These are phyloP conservation scores for Caenorhabditis sulstoni DNA, from an alignment of 2,888 invertebrate species.

Conservation along the genomic window DNA sequence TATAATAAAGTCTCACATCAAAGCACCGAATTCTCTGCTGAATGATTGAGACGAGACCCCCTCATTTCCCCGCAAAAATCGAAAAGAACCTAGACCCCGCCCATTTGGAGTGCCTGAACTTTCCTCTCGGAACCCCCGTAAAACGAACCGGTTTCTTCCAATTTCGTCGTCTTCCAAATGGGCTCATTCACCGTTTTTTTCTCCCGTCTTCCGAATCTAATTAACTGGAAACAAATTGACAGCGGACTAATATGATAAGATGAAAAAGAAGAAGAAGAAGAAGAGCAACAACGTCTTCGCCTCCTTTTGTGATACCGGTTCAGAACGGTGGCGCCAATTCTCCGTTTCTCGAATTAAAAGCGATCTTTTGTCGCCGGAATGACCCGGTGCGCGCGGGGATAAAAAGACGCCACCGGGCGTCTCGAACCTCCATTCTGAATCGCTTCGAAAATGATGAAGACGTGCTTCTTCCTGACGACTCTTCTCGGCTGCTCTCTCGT, in stretches of 20 bases:
- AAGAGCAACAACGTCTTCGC: not conserved
- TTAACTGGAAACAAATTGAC: constrained; percentile 34
- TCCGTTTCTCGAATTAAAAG: constrained; percentile 14
- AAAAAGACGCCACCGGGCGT: not conserved
- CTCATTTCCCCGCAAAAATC: no score
- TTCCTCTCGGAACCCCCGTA: not conserved
- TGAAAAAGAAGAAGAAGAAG: constrained; percentile 17
- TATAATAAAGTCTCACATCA: no score
- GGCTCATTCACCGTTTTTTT: constrained; percentile 13
- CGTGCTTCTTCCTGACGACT: constrained; percentile 6
- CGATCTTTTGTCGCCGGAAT: constrained; percentile 51
- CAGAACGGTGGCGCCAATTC: constrained; percentile 45
- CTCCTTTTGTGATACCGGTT: constrained; percentile 32
- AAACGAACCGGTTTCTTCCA: constrained; percentile 30
- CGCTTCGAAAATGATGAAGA: constrained; percentile 28
- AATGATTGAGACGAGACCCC: no score
- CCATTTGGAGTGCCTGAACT: no score
- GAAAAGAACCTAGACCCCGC: no score
- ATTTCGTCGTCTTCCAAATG: constrained; percentile 15
- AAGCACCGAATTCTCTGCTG: no score
- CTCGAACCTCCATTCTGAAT: not conserved
- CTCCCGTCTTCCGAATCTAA: constrained; percentile 36
- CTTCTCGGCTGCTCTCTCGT: constrained; percentile 25
- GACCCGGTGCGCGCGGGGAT: constrained; percentile 19
- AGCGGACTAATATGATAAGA: constrained; percentile 41